Base-by-base conservation (phyloP, 2,888 invertebrate species). In the Trissolcus brochymenae region DNA sequence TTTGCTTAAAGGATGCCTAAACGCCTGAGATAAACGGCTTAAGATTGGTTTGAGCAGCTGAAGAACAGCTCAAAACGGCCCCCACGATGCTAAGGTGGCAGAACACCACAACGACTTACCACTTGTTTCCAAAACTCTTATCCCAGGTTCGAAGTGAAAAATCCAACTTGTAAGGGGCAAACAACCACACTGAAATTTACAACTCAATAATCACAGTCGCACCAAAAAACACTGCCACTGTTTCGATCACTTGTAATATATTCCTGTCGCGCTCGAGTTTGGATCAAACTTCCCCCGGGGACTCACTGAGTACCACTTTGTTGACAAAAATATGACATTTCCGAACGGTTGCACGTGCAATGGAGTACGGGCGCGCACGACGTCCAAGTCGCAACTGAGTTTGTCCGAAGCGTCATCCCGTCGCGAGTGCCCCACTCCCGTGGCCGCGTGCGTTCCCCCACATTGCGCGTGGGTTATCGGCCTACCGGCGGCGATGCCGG, bases 341-440 rank as follows among this genome's bases (percentile, higher is more conserved):
- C 6, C 65, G 56, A 55, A 51, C 25, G 50, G 4, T 13, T 21
- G 25, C 54, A 51, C 51, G 60, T 14, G 50, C 66, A 49, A 11
- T 29, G 21, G 49, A 71, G 66, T 35, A 11, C 67, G 17, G 41
- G 11, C 77, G 72, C 72, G 60, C 77, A 72, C 72, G 65, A 73
- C 68, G 77, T 72, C 56, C 65, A 68, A 64, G 73, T 73, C 77
- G 76, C 72, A 72, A 71, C 76, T 71, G 71, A 76, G 65, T 65
- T 19, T 49, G 65, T 66, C 61, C 61, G 21, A 65, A 72, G 71
- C 76, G 76, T 71, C 71, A 40, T 61, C 67, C 67, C 62, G 62
- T 66, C 62, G 53, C 71, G 49, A 21, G 55, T 19, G 56, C 61
- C 66, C 76, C 62, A 59, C 65, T 50, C 54, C 14, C 14, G 50